Evolutionary conservation across 1,140 invertebrate genomes (phyloP).

Genomic region (Calosoma granatense): DNA sequence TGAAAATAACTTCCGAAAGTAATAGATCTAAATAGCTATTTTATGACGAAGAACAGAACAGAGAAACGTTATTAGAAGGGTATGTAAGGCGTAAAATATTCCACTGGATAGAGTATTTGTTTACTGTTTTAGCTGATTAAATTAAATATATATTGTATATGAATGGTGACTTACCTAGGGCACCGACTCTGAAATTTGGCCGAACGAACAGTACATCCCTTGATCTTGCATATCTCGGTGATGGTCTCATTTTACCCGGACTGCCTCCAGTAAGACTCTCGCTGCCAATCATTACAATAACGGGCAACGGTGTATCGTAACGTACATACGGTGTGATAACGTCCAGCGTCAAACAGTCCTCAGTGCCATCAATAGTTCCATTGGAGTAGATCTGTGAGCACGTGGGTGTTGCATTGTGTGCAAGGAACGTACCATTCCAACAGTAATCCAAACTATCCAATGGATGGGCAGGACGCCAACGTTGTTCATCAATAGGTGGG

Average conservation of each 20-base stretch:
- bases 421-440: conserved; percentile 65
- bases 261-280: conserved; percentile 64
- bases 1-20: too few relatives aligned
- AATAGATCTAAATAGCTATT: too few relatives aligned
- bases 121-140: too few relatives aligned
- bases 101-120: too few relatives aligned
- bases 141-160: neutral
- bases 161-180: conserved; percentile 43
- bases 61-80: too few relatives aligned
- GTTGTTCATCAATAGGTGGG: conserved; percentile 56
- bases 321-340: conserved; percentile 62
- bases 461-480: conserved; percentile 62
- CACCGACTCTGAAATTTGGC: conserved; percentile 67
- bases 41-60: too few relatives aligned
- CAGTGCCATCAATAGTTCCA: conserved; percentile 52
- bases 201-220: conserved; percentile 73
- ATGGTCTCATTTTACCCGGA: conserved; percentile 40
- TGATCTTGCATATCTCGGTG: conserved; percentile 41
- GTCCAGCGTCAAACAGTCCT: conserved; percentile 74
- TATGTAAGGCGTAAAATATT: too few relatives aligned
- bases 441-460: conserved; percentile 58
- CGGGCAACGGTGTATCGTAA: conserved; percentile 62
- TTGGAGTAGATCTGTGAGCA: conserved; percentile 59
- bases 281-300: conserved; percentile 71
- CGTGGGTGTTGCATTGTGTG: conserved; percentile 50